Base-by-base conservation (phyloP, 2,797 vertebrate species). In the Anomalospiza imberbis region DNA sequence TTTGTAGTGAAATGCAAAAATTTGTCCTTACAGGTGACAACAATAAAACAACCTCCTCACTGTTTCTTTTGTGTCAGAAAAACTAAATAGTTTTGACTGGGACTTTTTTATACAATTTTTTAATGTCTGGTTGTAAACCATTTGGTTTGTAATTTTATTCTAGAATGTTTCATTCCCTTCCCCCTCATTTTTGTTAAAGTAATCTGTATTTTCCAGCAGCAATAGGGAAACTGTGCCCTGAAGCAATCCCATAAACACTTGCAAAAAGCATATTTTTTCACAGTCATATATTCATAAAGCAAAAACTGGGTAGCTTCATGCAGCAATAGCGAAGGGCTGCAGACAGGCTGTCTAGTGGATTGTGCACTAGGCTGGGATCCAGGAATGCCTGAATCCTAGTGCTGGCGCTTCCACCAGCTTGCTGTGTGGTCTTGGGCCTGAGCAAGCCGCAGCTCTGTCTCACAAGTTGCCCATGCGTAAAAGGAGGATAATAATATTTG, bases 301-400 rank as follows among this genome's bases (percentile, higher is more conserved):
- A 93, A 84, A 92, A 93, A 45, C 58, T 55, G 74, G 12, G 87
- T 89, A 95, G 68, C 73, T 97, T 94, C 86, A 74, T 4, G 34
- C 66, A 95, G 95, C 88, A 85, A 57, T 36, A 88, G 94, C 10
- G 4, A 74, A 94, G 48, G 82, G 82, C 75, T 93, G 91, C 91
- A 97, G 96, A 96, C 95, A 96, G 78, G 70, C 93, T 96, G 96
- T 96, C 95, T 96, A 45, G 95, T 81, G 91, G 85, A 96, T 94
- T 95, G 72, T 95, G 91, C 76, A 32, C 82, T 92, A 96, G 96
- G 96, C 93, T 90, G 77, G 75, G 91, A 91, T 96, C 95, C 96
- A 97, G 93, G 94, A 96, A 95, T 91, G 93, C 88, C 89, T 94
- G 93, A 93, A 93, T 95, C 72, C 75, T 66, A 78, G 55, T 44